A percentile compares a stretch with the other conserved stretches of the same genome.
Evolutionary conservation across 2,888 invertebrate species (phyloP).

Genomic region (Agriopis aurantiaria): DNA sequence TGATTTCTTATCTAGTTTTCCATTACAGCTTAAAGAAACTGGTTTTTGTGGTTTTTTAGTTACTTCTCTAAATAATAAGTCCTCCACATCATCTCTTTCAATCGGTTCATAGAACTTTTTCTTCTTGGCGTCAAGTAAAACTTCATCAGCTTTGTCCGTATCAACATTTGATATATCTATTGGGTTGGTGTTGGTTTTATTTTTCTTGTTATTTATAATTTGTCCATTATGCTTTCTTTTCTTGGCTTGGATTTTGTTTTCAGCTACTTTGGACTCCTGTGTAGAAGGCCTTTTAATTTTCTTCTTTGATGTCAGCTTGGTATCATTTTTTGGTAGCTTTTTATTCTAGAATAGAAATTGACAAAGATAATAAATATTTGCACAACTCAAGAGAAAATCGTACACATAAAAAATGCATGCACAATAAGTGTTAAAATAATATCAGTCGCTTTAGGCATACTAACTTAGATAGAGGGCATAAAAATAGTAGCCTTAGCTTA

Average conservation of each 20-base stretch:
- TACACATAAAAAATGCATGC: no score
- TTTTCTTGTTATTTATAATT: slow-evolving; percentile 33
- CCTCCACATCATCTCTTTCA: slow-evolving; percentile 59
- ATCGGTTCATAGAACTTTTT: slow-evolving; percentile 64
- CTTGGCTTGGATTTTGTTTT: slow-evolving; percentile 20
- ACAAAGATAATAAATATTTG: not conserved
- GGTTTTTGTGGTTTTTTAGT: slow-evolving; percentile 26
- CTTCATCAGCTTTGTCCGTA: slow-evolving; percentile 63
- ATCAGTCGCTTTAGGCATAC: no score
- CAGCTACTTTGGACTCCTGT: slow-evolving; percentile 11
- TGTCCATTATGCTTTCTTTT: slow-evolving; percentile 31
- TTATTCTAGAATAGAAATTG: slow-evolving; percentile 16
- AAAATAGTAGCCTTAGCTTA: no score
- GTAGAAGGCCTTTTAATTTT: slow-evolving; percentile 10
- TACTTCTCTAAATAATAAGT: slow-evolving; percentile 53
- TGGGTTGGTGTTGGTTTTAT: slow-evolving; percentile 39
- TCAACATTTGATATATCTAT: slow-evolving; percentile 52
- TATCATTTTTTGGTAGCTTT: slow-evolving; percentile 22
- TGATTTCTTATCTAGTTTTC: slow-evolving; percentile 20
- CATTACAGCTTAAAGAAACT: slow-evolving; percentile 16
- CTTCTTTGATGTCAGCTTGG: not conserved
- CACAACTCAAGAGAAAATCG: not conserved
- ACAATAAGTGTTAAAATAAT: no score
- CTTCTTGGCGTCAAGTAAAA: slow-evolving; percentile 65
- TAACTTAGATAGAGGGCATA: no score